Percentiles rank a stretch among this genome's conserved stretches.
phyloP scores from a whole-genome alignment of 2,797 vertebrate genomes.

The Aphelocoma californica region DNA sequence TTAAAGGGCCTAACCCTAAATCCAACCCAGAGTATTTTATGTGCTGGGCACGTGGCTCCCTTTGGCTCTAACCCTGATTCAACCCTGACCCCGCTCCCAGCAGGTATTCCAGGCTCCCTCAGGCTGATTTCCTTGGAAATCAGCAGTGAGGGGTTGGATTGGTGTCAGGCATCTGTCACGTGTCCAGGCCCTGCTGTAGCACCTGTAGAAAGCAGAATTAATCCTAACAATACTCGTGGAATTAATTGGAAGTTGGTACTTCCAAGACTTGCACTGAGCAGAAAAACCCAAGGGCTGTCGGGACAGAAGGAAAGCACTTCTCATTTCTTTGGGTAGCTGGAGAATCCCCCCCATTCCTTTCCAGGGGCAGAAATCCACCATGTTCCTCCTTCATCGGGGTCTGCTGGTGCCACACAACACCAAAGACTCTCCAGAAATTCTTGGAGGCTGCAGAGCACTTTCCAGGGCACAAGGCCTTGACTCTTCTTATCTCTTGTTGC shows the following conservation, averaged over 20 bases:
- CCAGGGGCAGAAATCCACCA: not conserved
- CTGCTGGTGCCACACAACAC: not conserved
- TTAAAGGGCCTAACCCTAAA: no score
- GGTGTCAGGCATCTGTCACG: not conserved
- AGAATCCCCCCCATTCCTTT: not conserved
- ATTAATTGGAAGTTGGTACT: not conserved
- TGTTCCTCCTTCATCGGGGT: not conserved
- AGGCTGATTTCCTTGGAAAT: not conserved
- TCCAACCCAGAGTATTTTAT: rapidly evolving
- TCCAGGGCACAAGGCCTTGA: not conserved
- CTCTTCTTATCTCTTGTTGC: not conserved
- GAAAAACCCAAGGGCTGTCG: not conserved
- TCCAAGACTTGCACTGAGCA: not conserved
- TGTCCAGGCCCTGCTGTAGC: not conserved
- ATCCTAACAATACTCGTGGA: not conserved
- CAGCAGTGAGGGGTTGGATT: not conserved
- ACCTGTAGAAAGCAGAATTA: not conserved
- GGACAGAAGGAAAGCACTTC: not conserved
- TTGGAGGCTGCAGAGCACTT: not conserved
- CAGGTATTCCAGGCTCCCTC: not conserved
- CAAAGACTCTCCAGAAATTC: not conserved
- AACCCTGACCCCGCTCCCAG: not conserved
- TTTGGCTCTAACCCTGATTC: not conserved
- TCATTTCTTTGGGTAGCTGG: not conserved
- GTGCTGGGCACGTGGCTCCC: not conserved